Conservation (phyloP, 2,113 vertebrate genomes). For the Coptodon bakossiorum region DNA sequence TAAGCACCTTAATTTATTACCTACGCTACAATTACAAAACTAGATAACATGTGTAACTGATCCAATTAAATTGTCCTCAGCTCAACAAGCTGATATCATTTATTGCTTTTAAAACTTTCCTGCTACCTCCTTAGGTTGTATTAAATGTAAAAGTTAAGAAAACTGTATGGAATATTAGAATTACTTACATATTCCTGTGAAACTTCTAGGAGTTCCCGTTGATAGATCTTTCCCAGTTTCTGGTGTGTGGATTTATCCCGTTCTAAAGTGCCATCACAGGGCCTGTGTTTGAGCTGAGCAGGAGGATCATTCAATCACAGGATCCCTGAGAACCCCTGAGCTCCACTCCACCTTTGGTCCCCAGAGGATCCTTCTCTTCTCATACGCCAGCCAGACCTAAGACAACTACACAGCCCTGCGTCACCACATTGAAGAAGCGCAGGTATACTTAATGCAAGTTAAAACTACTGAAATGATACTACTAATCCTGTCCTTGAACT, state of each 20-base stretch:
- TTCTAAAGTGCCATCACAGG: conserved; percentile 64
- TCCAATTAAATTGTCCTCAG: background rate
- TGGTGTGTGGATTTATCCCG: conserved; percentile 44
- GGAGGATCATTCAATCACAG: conserved; percentile 51
- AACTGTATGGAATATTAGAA: background rate
- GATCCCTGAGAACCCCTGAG: conserved; percentile 44
- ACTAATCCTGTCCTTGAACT: background rate
- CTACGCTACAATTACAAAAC: background rate
- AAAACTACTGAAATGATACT: background rate
- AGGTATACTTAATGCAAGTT: background rate
- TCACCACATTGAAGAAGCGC: background rate
- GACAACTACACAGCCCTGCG: background rate
- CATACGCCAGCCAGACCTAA: conserved; percentile 31
- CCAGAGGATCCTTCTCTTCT: conserved; percentile 58
- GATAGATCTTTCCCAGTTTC: conserved; percentile 38
- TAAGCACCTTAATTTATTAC: background rate
- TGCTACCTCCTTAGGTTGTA: background rate
- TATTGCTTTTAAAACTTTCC: background rate
- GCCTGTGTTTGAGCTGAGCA: conserved; percentile 53
- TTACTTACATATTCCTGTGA: conserved; percentile 68
- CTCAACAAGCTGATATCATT: background rate
- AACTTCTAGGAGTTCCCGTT: conserved; percentile 11
- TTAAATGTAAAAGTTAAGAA: background rate
- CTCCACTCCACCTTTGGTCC: conserved; percentile 74
- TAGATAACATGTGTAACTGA: background rate